A percentile compares a stretch with the other conserved stretches of the same genome.
These are phyloP conservation scores for Micromussa lordhowensis DNA, from an alignment of 92 coral and sea anemone genomes.

Conservation along the genomic window DNA sequence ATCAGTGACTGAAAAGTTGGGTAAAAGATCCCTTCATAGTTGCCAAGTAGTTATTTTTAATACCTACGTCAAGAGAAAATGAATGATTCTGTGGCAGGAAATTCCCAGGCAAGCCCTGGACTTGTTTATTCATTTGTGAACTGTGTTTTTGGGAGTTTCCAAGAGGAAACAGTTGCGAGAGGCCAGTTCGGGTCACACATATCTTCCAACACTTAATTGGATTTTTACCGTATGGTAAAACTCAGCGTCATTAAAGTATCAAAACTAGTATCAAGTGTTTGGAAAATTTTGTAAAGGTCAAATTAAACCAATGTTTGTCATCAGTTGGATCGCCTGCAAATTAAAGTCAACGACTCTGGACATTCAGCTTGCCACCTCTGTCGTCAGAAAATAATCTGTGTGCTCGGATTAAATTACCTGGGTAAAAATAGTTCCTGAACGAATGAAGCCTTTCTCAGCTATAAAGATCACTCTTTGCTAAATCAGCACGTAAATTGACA, in stretches of 20 bases:
- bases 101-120: conserved; percentile 12
- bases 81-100: background rate
- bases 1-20: background rate
- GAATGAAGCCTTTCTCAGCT: background rate
- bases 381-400: background rate
- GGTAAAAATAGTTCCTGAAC: too few relatives aligned
- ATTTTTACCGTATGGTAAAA: background rate
- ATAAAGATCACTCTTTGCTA: background rate
- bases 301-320: background rate
- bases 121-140: conserved; percentile 1
- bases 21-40: background rate
- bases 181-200: background rate
- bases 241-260: background rate
- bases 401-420: background rate
- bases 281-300: background rate
- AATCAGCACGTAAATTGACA: background rate
- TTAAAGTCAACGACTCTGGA: background rate
- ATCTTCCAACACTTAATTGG: background rate
- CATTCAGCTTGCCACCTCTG: background rate
- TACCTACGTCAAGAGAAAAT: background rate
- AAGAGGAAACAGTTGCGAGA: background rate
- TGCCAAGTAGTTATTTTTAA: background rate
- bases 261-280: background rate
- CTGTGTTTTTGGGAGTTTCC: background rate
- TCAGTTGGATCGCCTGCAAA: background rate